Conservation (phyloP, 2,888 invertebrate genomes). For the Spodoptera littoralis region DNA sequence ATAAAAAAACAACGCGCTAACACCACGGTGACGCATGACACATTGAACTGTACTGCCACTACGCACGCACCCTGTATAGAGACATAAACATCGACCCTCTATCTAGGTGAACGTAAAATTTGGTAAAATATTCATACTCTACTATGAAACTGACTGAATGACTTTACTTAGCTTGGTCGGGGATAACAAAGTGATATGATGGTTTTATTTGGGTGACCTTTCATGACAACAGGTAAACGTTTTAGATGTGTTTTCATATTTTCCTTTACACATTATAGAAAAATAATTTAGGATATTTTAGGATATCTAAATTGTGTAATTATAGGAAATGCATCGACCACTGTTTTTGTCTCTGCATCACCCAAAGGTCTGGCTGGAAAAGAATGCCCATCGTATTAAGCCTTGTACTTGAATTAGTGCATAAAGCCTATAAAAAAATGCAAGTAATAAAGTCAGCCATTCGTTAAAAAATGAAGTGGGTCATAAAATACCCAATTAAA, state of each 20-base stretch:
- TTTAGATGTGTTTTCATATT: neutral
- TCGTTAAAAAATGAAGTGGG: too few relatives aligned
- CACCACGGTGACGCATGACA: constrained; percentile 71
- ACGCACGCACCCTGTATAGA: constrained; percentile 83
- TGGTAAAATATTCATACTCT: constrained; percentile 64
- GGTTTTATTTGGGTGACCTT: constrained; percentile 19
- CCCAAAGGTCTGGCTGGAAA: too few relatives aligned
- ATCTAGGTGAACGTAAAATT: constrained; percentile 70
- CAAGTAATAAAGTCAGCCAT: too few relatives aligned
- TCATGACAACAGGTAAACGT: neutral
- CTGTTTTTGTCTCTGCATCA: too few relatives aligned
- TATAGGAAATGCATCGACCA: too few relatives aligned
- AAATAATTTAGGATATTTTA: too few relatives aligned
- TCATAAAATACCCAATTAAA: too few relatives aligned
- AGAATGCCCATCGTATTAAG: too few relatives aligned
- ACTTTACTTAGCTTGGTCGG: constrained; percentile 26
- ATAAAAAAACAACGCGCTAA: constrained; percentile 56
- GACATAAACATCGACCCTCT: constrained; percentile 77
- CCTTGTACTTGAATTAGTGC: too few relatives aligned
- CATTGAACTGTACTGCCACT: constrained; percentile 71
- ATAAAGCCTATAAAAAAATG: too few relatives aligned
- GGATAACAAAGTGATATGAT: constrained; percentile 15
- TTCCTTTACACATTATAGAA: neutral
- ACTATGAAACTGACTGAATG: constrained; percentile 34
- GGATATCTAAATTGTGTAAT: too few relatives aligned